Percentiles rank a stretch among this genome's conserved stretches.
These are phyloP conservation scores for Drosophila asahinai DNA, from an alignment of 1,140 invertebrate species.

Conservation along the genomic window DNA sequence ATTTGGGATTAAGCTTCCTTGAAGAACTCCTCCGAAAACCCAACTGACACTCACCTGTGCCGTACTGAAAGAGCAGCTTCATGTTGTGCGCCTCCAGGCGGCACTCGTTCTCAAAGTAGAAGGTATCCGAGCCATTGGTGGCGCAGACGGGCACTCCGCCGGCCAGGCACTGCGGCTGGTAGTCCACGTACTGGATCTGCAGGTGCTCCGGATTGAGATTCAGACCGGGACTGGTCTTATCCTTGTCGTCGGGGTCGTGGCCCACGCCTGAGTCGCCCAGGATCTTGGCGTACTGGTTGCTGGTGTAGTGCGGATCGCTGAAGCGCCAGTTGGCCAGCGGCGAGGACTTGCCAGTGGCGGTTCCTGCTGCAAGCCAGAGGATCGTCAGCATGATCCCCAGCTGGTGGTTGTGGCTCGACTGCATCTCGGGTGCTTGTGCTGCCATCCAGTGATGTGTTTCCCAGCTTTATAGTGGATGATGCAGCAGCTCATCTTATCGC, in stretches of 20 bases:
- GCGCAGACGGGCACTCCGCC: conserved; percentile 66
- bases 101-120: conserved; percentile 64
- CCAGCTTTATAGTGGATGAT: conserved; percentile 2
- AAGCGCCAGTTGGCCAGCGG: conserved; percentile 37
- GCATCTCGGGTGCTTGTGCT: not conserved
- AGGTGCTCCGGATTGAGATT: conserved; percentile 23
- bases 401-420: not conserved
- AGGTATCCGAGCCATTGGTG: conserved; percentile 54
- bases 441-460: not conserved
- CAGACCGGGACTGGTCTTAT: not conserved
- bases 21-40: too few species aligned
- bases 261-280: conserved; percentile 30
- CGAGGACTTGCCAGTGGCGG: not conserved
- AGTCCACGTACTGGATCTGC: conserved; percentile 71
- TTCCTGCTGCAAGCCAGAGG: not conserved
- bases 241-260: conserved; percentile 16
- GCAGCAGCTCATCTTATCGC: conserved; percentile 4
- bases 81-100: conserved; percentile 66
- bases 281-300: conserved; percentile 56
- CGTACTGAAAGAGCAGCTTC: conserved; percentile 62
- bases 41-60: conserved; percentile 51
- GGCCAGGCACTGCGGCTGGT: conserved; percentile 51
- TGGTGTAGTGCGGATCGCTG: conserved; percentile 39
- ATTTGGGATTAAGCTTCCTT: too few species aligned
- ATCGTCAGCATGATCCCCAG: not conserved